Base-by-base conservation (phyloP, 2,888 invertebrate species). In the Amaurobius ferox region DNA sequence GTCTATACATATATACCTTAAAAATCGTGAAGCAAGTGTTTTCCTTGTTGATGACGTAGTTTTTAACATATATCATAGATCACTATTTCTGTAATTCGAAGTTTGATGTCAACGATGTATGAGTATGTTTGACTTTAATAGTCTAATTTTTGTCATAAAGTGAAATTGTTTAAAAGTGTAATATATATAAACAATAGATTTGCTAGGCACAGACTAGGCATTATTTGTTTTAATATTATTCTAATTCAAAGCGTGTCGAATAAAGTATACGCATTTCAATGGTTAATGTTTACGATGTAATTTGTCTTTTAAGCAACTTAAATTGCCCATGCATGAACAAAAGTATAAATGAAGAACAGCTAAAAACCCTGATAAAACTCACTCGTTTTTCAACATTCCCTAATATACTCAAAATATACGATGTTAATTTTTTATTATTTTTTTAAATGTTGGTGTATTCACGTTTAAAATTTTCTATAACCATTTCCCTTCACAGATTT, bases 1-100 rank as follows among this genome's bases (percentile, higher is more conserved):
- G 23, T 55, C 55, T 55, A 55, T 55, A 55, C 23, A 55, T 55
- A 55, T 23, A 44, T 55, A 55, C 55, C 23, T 55, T 55, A 55
- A 55, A 5, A 55, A 55, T 55, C 5, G 23, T 55, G 55, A 55
- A 2, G n/a, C 19, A 19, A 55, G 23, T 55, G 55, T 55, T 55
- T 55, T 55, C 55, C 55, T 55, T 55, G 55, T 55, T 55, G 23
- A 19, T 55, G 55, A 55, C 55, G 16, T 19, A 55, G 19, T 55
- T 55, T 1, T n/a, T n/a, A n/a, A n/a, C n/a, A 23, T 55, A 44
- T 44, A 55, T 55, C 35, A 23, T 55, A 55, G 55, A 55, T 23
- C 55, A 55, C 5, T 55, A 23, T 23, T 55, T 23, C 23, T 55
- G 55, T 55, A 55, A 55, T 55, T 55, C 23, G 5, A 55, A 55